Percentiles rank a stretch among this genome's conserved stretches.
phyloP scores from a whole-genome alignment of 2,888 invertebrate genomes.

The Metellina segmentata region DNA sequence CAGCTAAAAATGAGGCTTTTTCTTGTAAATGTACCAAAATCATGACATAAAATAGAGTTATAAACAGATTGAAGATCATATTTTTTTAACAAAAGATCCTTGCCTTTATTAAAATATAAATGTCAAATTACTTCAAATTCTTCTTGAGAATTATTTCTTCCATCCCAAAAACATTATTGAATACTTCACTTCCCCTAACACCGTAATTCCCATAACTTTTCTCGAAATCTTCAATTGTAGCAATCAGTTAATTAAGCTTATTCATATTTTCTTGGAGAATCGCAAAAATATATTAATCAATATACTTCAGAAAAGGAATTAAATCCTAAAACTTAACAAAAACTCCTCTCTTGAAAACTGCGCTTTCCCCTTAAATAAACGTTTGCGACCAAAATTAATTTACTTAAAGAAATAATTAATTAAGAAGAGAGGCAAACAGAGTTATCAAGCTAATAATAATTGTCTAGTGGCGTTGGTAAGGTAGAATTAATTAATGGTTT shows the following conservation, averaged over 20 bases:
- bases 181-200: neutral
- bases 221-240: neutral
- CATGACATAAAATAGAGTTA: no score
- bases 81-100: no score
- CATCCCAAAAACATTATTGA: no score
- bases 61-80: no score
- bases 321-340: slow-evolving; percentile 12
- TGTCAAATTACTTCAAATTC: no score
- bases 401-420: slow-evolving; percentile 60
- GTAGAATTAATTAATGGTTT: slow-evolving; percentile 54
- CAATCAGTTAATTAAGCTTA: slow-evolving; percentile 24
- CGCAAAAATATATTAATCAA: slow-evolving; percentile 48
- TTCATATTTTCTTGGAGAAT: neutral
- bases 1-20: no score
- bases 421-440: slow-evolving; percentile 54
- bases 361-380: slow-evolving; percentile 31
- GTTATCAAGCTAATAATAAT: slow-evolving; percentile 68
- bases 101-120: no score
- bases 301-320: slow-evolving; percentile 23
- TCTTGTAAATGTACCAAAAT: no score
- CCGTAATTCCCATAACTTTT: neutral
- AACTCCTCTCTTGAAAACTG: neutral
- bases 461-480: slow-evolving; percentile 31
- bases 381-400: slow-evolving; percentile 54
- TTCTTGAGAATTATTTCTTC: no score